phyloP scores from a whole-genome alignment of 1,140 invertebrate species.

The Drosophila rufa region DNA sequence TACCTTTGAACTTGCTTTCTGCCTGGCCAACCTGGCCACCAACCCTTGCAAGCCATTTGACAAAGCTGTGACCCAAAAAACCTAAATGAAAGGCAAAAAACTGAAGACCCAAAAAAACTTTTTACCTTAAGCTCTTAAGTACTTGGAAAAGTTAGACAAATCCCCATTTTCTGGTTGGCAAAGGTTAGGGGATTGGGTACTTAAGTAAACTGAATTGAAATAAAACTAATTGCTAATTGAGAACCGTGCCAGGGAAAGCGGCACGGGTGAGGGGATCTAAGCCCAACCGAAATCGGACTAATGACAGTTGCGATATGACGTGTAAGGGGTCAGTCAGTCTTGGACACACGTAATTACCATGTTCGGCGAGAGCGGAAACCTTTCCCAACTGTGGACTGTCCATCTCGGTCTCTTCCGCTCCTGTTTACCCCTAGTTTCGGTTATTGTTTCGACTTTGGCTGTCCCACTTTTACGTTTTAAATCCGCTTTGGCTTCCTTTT shows the following conservation, averaged over 20 bases:
- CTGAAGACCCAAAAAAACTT: conserved; percentile 53
- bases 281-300: conserved; percentile 34
- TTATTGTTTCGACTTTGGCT: conserved; percentile 57
- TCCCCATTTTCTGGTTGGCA: conserved; percentile 32
- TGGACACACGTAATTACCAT: conserved; percentile 71
- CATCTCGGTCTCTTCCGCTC: conserved; percentile 23
- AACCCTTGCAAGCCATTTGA: conserved; percentile 50
- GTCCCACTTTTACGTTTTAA: conserved; percentile 39
- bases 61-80: conserved; percentile 45
- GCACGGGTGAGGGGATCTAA: background rate
- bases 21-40: conserved; percentile 10
- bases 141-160: conserved; percentile 63
- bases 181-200: conserved; percentile 36
- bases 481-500: conserved; percentile 21
- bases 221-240: conserved; percentile 81
- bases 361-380: conserved; percentile 55
- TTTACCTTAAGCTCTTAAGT: conserved; percentile 75
- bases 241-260: conserved; percentile 23
- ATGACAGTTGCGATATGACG: conserved; percentile 49
- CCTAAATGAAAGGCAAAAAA: conserved; percentile 39
- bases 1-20: conserved; percentile 28
- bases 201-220: conserved; percentile 67
- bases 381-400: conserved; percentile 55
- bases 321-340: conserved; percentile 48
- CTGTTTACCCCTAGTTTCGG: conserved; percentile 20